Conservation (phyloP, 2,797 vertebrate species). For the Forpus xanthops region DNA sequence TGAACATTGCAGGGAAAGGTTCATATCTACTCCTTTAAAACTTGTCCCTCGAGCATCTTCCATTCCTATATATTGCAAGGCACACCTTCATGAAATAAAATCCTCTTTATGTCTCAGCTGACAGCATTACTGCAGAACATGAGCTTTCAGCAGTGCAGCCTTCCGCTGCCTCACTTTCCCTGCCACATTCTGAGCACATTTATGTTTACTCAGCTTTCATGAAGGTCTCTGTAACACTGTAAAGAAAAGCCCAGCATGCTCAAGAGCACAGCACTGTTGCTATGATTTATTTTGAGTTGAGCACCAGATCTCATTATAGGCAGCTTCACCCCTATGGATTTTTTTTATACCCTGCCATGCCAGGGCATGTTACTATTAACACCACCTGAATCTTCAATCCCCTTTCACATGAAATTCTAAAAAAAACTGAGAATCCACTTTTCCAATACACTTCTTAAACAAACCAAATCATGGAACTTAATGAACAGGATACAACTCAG, state of each 20-base stretch:
- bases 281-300: conserved; percentile 1
- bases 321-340: not conserved
- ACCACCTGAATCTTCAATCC: not conserved
- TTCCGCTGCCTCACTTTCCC: not conserved
- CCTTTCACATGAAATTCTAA: not conserved
- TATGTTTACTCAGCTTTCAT: not conserved
- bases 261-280: not conserved
- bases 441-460: not conserved
- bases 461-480: not conserved
- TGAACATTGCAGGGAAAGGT: not conserved
- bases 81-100: not conserved
- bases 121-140: not conserved
- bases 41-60: not conserved
- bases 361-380: not conserved
- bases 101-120: not conserved
- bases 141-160: not conserved
- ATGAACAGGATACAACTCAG: not conserved
- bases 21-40: not conserved
- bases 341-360: not conserved
- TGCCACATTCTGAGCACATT: not conserved
- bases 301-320: not conserved
- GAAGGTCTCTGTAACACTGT: conserved; percentile 13
- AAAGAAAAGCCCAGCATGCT: not conserved
- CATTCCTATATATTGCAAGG: fast-evolving
- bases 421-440: not conserved